phyloP scores from a whole-genome alignment of 2,113 vertebrate genomes.

The Lasiurus borealis region DNA sequence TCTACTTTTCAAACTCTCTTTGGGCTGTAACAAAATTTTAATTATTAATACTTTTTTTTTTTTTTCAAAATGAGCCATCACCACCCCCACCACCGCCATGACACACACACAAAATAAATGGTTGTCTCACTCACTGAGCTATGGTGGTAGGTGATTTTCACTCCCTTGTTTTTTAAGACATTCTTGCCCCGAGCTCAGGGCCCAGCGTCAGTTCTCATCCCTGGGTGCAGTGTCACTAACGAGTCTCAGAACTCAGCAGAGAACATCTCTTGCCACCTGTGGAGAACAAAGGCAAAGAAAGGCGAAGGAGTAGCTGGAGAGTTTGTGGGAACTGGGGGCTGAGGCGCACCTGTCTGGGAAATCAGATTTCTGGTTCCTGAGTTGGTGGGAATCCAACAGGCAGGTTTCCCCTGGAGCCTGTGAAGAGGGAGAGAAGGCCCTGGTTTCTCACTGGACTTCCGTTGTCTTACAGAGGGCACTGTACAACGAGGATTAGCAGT shows the following conservation, averaged over 20 bases:
- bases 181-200: not conserved
- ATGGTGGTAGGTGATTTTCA: not conserved
- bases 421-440: too few species aligned
- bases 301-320: not conserved
- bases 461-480: accelerated
- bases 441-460: not conserved
- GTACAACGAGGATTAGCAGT: too few species aligned
- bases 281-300: not conserved
- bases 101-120: not conserved
- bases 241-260: not conserved
- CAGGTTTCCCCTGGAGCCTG: too few species aligned
- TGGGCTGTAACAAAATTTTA: slow-evolving; percentile 54
- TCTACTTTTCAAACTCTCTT: slow-evolving; percentile 68
- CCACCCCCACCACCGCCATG: not conserved
- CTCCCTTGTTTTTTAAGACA: not conserved
- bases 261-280: not conserved
- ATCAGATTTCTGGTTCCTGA: not conserved
- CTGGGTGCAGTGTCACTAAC: not conserved
- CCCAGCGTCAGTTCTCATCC: not conserved
- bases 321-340: not conserved
- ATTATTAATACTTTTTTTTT: slow-evolving; percentile 46
- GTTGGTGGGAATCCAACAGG: not conserved
- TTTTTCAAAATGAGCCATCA: not conserved
- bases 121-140: not conserved
- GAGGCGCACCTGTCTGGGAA: not conserved